Percentiles rank a stretch among this genome's conserved stretches.
phyloP scores from a whole-genome alignment of 2,888 invertebrate species.

The Tenthredo scrophulariae region DNA sequence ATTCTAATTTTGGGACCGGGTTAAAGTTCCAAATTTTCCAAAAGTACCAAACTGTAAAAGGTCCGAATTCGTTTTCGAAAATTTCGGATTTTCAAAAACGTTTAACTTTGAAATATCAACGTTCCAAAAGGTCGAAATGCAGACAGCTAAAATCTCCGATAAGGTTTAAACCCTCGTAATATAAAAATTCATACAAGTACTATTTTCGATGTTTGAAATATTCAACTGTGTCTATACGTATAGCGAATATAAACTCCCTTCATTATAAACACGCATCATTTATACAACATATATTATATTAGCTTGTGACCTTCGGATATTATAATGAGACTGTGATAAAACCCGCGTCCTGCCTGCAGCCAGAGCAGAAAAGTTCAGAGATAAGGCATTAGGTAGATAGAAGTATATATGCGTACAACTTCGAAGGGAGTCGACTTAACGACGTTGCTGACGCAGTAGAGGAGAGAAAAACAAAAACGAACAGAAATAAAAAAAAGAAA shows the following conservation, averaged over 20 bases:
- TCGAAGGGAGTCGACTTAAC: not conserved
- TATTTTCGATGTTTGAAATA: too few species aligned
- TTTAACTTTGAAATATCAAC: too few species aligned
- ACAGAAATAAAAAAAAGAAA: not conserved
- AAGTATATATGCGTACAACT: not conserved
- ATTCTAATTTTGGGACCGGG: too few species aligned
- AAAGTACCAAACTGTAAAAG: too few species aligned
- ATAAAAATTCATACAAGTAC: too few species aligned
- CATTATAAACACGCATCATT: not conserved
- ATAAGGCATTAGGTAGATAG: conserved; percentile 2
- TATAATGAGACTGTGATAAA: conserved; percentile 3
- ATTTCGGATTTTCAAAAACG: too few species aligned
- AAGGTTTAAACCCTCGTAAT: too few species aligned
- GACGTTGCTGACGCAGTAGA: not conserved
- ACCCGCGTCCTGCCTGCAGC: conserved; percentile 4
- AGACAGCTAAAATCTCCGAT: too few species aligned
- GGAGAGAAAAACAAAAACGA: not conserved
- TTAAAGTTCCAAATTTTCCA: too few species aligned
- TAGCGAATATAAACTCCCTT: not conserved
- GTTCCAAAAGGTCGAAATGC: too few species aligned
- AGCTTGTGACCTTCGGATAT: not conserved
- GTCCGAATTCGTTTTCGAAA: too few species aligned
- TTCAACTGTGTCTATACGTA: not conserved
- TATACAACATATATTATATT: not conserved
- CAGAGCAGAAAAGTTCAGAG: not conserved